Evolutionary conservation across 2,888 invertebrate genomes (phyloP).

Genomic region (Oscheius sp.): DNA sequence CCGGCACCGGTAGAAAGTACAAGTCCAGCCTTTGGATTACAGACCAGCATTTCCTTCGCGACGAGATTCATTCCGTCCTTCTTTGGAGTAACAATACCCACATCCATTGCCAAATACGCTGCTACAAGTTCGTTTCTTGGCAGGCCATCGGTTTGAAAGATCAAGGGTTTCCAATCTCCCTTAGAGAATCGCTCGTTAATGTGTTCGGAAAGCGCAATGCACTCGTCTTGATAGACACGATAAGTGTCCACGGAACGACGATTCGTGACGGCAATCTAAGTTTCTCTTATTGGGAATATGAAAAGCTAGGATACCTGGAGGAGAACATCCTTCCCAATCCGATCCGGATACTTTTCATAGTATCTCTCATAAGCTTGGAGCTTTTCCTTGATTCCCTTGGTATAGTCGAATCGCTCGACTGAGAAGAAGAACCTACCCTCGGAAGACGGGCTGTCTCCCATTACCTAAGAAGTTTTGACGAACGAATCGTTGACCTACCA

Average conservation of each 20-base stretch:
- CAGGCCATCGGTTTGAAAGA: conserved; percentile 72
- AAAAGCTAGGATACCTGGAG: conserved; percentile 57
- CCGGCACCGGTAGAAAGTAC: conserved; percentile 72
- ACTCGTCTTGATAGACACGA: conserved; percentile 73
- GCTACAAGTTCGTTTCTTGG: conserved; percentile 69
- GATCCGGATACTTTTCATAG: conserved; percentile 70
- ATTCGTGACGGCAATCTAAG: conserved; percentile 72
- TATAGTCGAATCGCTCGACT: conserved; percentile 73
- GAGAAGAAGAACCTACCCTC: conserved; percentile 72
- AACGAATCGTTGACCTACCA: background rate
- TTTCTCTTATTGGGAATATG: background rate
- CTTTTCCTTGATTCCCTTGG: conserved; percentile 72
- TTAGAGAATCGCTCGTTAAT: conserved; percentile 64
- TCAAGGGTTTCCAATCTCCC: conserved; percentile 68
- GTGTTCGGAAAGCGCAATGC: conserved; percentile 65
- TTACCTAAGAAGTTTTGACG: conserved; percentile 45
- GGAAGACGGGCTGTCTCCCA: conserved; percentile 62
- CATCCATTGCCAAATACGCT: conserved; percentile 73
- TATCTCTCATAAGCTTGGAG: conserved; percentile 69
- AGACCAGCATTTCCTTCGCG: conserved; percentile 73
- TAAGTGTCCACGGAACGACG: conserved; percentile 73
- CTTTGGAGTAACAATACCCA: conserved; percentile 73
- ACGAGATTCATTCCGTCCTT: conserved; percentile 73
- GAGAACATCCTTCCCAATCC: conserved; percentile 72
- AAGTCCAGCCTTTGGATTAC: conserved; percentile 69